Base-by-base conservation (phyloP, 1,140 invertebrate species). In the Chymomyza costata region DNA sequence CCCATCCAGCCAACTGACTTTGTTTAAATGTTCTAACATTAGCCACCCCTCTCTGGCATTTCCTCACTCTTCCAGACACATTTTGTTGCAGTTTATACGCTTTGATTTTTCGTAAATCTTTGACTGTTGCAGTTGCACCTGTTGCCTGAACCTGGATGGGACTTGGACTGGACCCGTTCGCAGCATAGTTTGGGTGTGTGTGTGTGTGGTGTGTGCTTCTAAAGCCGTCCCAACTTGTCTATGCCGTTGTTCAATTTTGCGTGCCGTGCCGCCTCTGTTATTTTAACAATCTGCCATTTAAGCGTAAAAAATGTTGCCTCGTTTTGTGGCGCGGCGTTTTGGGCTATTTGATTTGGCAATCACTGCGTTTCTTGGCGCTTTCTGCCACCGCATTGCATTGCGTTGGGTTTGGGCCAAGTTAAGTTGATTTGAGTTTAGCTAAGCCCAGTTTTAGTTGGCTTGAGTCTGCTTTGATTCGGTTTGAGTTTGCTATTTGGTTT, bases 211-310 rank as follows among this genome's bases (percentile, higher is more conserved):
- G n/a, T n/a, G n/a, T n/a, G n/a, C n/a, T n/a, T n/a, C n/a, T n/a
- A n/a, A n/a, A n/a, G n/a, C n/a, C n/a, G n/a, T n/a, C n/a, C n/a
- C n/a, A n/a, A n/a, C 54, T 67, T 56, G 70, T 55, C 70, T 61
- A 70, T 68, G 71, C 71, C 73, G 73, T 80, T 80, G 67, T 80
- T 80, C 73, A 80, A 80, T 80, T 80, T 80, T 80, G 67, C 73
- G 73, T 76, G 71, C 71, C 71, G 71, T 80, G 73, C 73, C 73
- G 73, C 73, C 73, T 80, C 73, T 80, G 73, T 80, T 80, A 80
- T 80, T 80, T 80, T 80, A 80, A 80, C 73, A 80, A 80, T 80
- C 73, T 80, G 73, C 73, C 73, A 80, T 80, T 80, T 80, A 80
- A 80, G 73, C 73, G 73, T 80, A 80, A 80, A 80, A 80, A 80